phyloP scores from a whole-genome alignment of 2,888 invertebrate species.

The Eupithecia tripunctaria region DNA sequence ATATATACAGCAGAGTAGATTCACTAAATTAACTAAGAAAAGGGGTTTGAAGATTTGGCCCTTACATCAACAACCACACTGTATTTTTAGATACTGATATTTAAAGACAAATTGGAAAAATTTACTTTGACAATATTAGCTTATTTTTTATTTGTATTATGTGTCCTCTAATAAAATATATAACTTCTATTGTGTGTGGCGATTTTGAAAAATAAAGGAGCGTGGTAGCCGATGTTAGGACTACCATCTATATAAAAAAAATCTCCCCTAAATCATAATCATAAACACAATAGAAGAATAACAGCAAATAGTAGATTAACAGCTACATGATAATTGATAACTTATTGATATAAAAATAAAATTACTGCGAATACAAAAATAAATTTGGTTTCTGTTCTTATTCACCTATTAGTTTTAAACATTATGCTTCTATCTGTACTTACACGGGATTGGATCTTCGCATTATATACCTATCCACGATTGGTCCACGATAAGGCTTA shows the following conservation, averaged over 20 bases:
- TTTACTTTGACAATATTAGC: too few species aligned
- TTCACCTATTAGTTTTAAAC: slow-evolving; percentile 46
- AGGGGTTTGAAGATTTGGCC: too few species aligned
- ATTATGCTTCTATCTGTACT: slow-evolving; percentile 56
- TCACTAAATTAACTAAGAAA: slow-evolving; percentile 45
- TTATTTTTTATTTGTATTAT: too few species aligned
- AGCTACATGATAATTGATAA: slow-evolving; percentile 22
- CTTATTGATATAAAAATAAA: slow-evolving; percentile 37
- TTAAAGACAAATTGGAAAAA: too few species aligned
- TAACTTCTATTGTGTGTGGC: too few species aligned
- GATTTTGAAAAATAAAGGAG: too few species aligned
- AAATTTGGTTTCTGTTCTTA: slow-evolving; percentile 42
- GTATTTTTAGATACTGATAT: too few species aligned
- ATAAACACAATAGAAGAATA: slow-evolving; percentile 65
- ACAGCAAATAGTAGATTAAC: slow-evolving; percentile 40
- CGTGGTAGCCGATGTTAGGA: too few species aligned
- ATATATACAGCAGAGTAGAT: slow-evolving; percentile 31
- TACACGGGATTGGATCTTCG: slow-evolving; percentile 34
- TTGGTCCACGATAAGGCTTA: slow-evolving; percentile 81
- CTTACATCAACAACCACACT: too few species aligned
- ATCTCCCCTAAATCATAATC: slow-evolving; percentile 47
- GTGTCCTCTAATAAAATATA: too few species aligned
- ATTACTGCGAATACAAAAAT: slow-evolving; percentile 42
- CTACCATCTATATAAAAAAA: too few species aligned
- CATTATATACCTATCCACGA: slow-evolving; percentile 61